Evolutionary conservation across 2,797 vertebrate genomes (phyloP).

Genomic region (Petrocephalus sullivani): DNA sequence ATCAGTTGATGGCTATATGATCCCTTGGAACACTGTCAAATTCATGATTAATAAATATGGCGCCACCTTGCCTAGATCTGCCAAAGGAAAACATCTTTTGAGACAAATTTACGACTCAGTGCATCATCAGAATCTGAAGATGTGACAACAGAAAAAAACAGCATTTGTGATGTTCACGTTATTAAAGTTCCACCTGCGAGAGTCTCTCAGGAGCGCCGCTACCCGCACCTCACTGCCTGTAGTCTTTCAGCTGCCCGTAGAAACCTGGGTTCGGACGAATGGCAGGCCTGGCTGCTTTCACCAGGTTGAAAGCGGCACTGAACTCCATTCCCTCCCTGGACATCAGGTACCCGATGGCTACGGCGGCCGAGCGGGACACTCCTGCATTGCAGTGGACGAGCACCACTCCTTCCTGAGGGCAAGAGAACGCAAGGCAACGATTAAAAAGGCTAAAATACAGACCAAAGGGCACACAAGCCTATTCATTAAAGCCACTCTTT

Average conservation of each 20-base stretch:
- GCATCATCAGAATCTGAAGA: background rate
- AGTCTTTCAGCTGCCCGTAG: constrained; percentile 78
- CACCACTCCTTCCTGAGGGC: constrained; percentile 74
- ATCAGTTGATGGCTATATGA: background rate
- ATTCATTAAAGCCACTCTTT: background rate
- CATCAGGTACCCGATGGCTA: constrained; percentile 88
- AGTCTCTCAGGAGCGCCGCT: constrained; percentile 29
- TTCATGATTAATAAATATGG: background rate
- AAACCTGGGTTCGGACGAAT: constrained; percentile 85
- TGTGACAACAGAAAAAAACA: background rate
- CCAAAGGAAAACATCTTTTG: background rate
- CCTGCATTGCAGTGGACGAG: constrained; percentile 91
- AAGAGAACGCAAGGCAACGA: background rate
- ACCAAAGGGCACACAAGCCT: too few relatives aligned
- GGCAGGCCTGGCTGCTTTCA: constrained; percentile 75
- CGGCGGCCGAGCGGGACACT: constrained; percentile 78
- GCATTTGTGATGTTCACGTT: background rate
- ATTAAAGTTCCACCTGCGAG: background rate
- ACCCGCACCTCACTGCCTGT: constrained; percentile 51
- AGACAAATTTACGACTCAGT: background rate
- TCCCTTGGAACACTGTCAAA: background rate
- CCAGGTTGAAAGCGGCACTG: constrained; percentile 71
- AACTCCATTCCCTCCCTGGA: constrained; percentile 72
- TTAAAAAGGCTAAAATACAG: background rate
- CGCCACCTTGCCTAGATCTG: background rate